phyloP scores from a whole-genome alignment of 23 tunicate genomes.

The Corella eumyota region DNA sequence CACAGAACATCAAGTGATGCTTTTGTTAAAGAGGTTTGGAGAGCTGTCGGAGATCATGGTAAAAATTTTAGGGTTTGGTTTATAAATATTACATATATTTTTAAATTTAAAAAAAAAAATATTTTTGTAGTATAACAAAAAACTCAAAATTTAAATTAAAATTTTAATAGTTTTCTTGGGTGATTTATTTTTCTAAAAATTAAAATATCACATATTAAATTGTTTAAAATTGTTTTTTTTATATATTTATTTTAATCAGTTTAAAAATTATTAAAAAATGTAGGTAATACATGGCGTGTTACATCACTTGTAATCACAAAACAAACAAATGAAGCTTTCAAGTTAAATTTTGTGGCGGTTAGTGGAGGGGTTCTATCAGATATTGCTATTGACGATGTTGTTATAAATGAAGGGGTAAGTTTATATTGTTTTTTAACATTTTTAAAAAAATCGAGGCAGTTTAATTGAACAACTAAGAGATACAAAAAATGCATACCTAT shows the following conservation, averaged over 20 bases:
- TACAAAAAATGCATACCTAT: too few relatives aligned
- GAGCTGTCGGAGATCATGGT: constrained; percentile 41
- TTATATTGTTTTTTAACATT: too few relatives aligned
- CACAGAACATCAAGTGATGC: constrained; percentile 3
- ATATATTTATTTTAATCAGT: background rate
- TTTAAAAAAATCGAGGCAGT: too few relatives aligned
- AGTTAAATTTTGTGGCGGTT: too few relatives aligned
- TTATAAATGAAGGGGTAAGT: constrained; percentile 19
- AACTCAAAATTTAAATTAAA: background rate
- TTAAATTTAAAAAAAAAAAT: background rate
- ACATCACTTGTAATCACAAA: constrained; percentile 20
- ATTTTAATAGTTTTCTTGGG: too few relatives aligned
- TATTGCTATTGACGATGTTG: constrained; percentile 53
- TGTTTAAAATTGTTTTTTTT: background rate
- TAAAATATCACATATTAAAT: background rate
- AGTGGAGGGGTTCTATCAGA: constrained; percentile 20
- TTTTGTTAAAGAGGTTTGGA: constrained; percentile 8
- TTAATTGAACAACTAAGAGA: too few relatives aligned
- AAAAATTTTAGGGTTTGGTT: background rate
- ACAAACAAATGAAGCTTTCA: constrained; percentile 1
- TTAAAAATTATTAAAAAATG: too few relatives aligned
- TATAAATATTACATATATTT: background rate
- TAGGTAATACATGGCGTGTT: constrained; percentile 40
- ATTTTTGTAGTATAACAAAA: background rate
- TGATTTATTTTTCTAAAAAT: background rate